A percentile compares a stretch with the other conserved stretches of the same genome.
Conservation (phyloP, 2,888 invertebrate genomes). For the Esperia sulphurella region DNA sequence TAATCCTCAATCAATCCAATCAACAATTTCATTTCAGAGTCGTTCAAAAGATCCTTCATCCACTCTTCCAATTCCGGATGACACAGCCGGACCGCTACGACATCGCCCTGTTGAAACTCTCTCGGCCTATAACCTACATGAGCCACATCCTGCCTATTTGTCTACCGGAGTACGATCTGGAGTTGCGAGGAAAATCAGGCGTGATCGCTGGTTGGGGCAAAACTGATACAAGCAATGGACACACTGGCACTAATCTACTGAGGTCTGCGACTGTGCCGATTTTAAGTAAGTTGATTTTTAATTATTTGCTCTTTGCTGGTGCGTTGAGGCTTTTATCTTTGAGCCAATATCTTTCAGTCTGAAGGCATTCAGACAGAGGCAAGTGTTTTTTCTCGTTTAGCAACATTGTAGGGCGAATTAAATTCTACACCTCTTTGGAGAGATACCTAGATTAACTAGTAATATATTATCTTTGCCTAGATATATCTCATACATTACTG, state of each 20-base stretch:
- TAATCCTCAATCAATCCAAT: too few species aligned
- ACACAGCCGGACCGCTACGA: conserved; percentile 92
- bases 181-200: conserved; percentile 55
- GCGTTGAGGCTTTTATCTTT: too few species aligned
- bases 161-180: conserved; percentile 78
- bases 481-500: too few species aligned
- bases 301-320: neutral
- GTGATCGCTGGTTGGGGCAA: conserved; percentile 92
- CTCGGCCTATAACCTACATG: conserved; percentile 81
- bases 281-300: conserved; percentile 77
- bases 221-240: conserved; percentile 84
- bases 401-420: too few species aligned
- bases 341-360: too few species aligned
- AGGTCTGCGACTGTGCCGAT: conserved; percentile 91
- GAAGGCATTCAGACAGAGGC: too few species aligned
- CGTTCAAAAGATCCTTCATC: conserved; percentile 87
- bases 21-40: conserved; percentile 72
- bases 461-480: too few species aligned
- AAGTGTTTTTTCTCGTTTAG: too few species aligned
- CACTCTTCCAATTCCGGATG: conserved; percentile 87
- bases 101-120: conserved; percentile 85
- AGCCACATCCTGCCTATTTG: conserved; percentile 89
- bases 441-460: too few species aligned
- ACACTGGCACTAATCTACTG: conserved; percentile 89
- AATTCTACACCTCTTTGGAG: too few species aligned